Conservation (phyloP, 2,888 invertebrate genomes). For the Cabera pusaria region DNA sequence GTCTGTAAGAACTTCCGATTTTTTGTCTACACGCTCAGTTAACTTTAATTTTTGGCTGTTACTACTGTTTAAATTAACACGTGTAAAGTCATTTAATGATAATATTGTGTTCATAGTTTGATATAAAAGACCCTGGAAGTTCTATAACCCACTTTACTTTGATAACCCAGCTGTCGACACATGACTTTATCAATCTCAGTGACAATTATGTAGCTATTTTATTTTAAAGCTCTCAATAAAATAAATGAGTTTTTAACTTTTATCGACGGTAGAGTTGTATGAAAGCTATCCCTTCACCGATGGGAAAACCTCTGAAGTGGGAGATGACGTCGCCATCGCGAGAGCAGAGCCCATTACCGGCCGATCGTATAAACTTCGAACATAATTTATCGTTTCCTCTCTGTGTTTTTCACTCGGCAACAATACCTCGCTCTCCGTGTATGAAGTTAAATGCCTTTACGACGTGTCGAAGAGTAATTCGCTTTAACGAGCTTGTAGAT, state of each 20-base stretch:
- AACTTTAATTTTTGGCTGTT: too few relatives aligned
- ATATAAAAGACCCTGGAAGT: too few relatives aligned
- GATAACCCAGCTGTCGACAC: neutral
- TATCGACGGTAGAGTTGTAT: too few relatives aligned
- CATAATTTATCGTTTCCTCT: constrained; percentile 81
- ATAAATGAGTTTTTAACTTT: too few relatives aligned
- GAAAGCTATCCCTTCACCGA: too few relatives aligned
- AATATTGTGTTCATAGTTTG: too few relatives aligned
- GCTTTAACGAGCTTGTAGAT: constrained; percentile 55
- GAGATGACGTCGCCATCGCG: constrained; percentile 49
- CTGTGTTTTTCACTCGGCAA: constrained; percentile 73
- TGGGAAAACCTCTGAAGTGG: constrained; percentile 29
- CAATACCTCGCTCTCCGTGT: constrained; percentile 63
- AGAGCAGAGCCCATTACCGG: constrained; percentile 63
- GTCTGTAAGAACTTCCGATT: constrained; percentile 56
- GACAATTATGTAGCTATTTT: neutral
- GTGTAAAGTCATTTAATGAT: constrained; percentile 11
- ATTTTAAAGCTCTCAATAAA: too few relatives aligned
- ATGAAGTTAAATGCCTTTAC: constrained; percentile 71
- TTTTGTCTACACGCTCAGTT: constrained; percentile 23
- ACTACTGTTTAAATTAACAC: too few relatives aligned
- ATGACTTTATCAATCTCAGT: too few relatives aligned
- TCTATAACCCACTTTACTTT: constrained; percentile 9
- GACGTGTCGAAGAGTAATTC: constrained; percentile 69
- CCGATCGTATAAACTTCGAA: constrained; percentile 77